Evolutionary conservation across 1,140 invertebrate genomes (phyloP).

Genomic region (Matsumurasca onukii): DNA sequence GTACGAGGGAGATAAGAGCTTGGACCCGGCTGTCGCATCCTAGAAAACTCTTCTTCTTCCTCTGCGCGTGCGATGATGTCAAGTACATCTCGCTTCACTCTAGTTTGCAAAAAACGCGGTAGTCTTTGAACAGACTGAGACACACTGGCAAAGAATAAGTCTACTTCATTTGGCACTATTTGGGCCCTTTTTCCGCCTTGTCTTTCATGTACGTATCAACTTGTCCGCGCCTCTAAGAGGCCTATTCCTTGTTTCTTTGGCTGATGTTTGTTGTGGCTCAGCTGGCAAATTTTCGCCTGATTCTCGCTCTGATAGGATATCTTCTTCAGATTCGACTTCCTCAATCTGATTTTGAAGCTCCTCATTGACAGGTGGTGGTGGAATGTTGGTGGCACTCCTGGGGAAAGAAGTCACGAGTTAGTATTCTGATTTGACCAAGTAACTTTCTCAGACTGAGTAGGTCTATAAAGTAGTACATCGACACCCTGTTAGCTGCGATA

Average conservation of each 20-base stretch:
- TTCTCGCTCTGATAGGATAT: background rate
- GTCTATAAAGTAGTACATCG: too few species aligned
- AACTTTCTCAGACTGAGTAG: background rate
- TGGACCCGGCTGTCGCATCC: conserved; percentile 7
- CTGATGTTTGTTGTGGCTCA: background rate
- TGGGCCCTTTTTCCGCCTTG: background rate
- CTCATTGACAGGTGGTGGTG: conserved; percentile 3
- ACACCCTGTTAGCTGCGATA: too few species aligned
- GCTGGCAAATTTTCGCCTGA: conserved; percentile 1
- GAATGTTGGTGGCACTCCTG: conserved; percentile 9
- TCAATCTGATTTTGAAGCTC: background rate
- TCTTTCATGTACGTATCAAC: conserved; percentile 9
- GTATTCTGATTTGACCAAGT: too few species aligned
- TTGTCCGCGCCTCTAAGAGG: conserved; percentile 7
- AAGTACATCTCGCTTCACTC: conserved; percentile 5
- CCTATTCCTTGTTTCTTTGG: conserved; percentile 9
- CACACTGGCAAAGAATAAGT: conserved; percentile 12
- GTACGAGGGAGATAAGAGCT: background rate
- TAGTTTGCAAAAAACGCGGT: background rate
- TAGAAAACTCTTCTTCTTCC: conserved; percentile 20
- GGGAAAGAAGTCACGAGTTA: too few species aligned
- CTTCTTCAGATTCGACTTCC: conserved; percentile 1
- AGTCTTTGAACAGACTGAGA: background rate
- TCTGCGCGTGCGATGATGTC: background rate
- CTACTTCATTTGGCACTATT: background rate